Evolutionary conservation across 2,797 vertebrate genomes (phyloP), one percentile per base, ranked within the genome.

Genomic region (Acropternis orthonyx): DNA sequence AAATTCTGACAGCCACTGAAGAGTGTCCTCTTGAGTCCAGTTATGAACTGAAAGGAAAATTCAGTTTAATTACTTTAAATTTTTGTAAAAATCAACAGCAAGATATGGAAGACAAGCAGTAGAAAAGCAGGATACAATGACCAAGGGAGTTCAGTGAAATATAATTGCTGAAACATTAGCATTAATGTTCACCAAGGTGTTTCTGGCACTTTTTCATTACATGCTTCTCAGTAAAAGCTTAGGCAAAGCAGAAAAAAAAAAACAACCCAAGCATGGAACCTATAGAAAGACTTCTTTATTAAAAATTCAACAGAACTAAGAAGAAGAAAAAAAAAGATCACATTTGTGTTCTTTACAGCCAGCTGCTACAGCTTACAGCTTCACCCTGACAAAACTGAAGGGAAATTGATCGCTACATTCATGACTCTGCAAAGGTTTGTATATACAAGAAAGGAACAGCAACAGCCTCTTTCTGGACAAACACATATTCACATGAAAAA

Each of bases 1-100:
- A 91, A 98, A 98, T 85, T 97, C 85, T 77, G 97, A 79, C 86
- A 99, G 97, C 99, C 99, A 99, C 39, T 98, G 98, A 93, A 98
- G 98, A 34, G 99, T 98, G 95, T 99, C 98, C 92, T 98, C 98
- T 95, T 98, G 95, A 9, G 98, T 99, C 99, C 99, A 99, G 97
- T 99, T 99, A 97, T 99, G 99, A 95, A 99, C 99, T 99, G 88
- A 39, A 93, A 97, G 9, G 96, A 37, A 95, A 94, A 89, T 20
- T 22, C 9, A 12, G 48, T 19, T 48, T 71, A 90, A 73, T 94
- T 36, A 94, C 7, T 22, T 22, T 32, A 46, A 34, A 22, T 72
- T 85, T 94, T 80, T 32, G 37, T 17, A 91, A 94, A 85, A 95
- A 46, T 6, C 24, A 62, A 65, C 34, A 75, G 26, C n/a, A 49